Evolutionary conservation across 2,888 invertebrate species (phyloP), one percentile per base, ranked within the genome.

Genomic region (Melolontha melolontha): DNA sequence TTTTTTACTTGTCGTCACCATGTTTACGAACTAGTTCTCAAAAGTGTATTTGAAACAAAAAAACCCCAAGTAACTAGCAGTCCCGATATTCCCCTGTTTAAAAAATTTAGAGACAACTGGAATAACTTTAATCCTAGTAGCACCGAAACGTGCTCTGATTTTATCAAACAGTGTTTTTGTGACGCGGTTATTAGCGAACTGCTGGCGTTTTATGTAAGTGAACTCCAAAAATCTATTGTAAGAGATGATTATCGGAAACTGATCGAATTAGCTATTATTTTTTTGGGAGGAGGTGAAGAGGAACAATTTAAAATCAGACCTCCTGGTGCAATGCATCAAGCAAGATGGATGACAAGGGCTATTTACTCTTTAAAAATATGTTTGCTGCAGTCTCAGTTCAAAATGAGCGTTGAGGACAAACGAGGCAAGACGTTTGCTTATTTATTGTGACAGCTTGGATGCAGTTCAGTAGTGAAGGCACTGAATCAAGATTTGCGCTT

Each of bases 71-170:
- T 72, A 17, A 71, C 69, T 29, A 73, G 27, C 22, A 72, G 68
- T 57, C 70, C 71, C 12, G 69, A 75, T 69, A 74, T 75, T 69
- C 68, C 70, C 2, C 6, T n/a, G n/a, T n/a, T n/a, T n/a, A n/a
- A n/a, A n/a, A n/a, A n/a, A n/a, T n/a, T n/a, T n/a, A n/a, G n/a
- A n/a, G n/a, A n/a, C n/a, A n/a, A n/a, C n/a, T n/a, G n/a, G n/a
- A n/a, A n/a, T n/a, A n/a, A n/a, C n/a, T n/a, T n/a, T n/a, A n/a
- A n/a, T n/a, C n/a, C n/a, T n/a, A n/a, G n/a, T n/a, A n/a, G n/a
- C n/a, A n/a, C n/a, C n/a, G n/a, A n/a, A n/a, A n/a, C n/a, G n/a
- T n/a, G n/a, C n/a, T n/a, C n/a, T n/a, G n/a, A n/a, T n/a, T n/a
- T n/a, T n/a, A n/a, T n/a, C n/a, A n/a, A n/a, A n/a, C n/a, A n/a